phyloP scores from a whole-genome alignment of 2,113 vertebrate genomes.

The Atractosteus spatula region DNA sequence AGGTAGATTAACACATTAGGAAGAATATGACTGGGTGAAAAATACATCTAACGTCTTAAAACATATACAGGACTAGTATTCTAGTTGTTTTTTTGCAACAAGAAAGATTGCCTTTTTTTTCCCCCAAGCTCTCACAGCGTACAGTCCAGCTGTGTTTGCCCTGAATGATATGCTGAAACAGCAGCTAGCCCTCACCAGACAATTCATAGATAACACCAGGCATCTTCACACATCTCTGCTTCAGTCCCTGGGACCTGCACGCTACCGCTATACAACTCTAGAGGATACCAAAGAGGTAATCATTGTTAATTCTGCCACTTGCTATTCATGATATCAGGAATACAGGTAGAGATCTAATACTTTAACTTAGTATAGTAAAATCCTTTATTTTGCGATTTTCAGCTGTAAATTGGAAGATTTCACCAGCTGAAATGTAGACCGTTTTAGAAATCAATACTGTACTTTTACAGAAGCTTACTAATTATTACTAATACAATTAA shows the following conservation, averaged over 20 bases:
- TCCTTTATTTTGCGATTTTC: no score
- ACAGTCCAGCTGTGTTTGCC: conserved; percentile 59
- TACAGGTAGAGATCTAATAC: no score
- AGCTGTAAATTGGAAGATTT: no score
- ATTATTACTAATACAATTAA: not conserved
- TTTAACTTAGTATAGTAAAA: no score
- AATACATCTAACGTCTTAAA: not conserved
- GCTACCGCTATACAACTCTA: conserved; percentile 83
- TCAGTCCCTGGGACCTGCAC: conserved; percentile 62
- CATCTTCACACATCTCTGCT: conserved; percentile 66
- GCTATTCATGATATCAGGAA: no score
- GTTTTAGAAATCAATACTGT: no score
- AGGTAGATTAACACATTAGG: no score
- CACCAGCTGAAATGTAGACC: no score
- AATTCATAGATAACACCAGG: conserved; percentile 61
- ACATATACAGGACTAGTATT: not conserved
- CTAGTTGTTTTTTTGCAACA: not conserved
- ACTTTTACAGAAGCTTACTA: no score
- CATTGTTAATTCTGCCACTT: no score
- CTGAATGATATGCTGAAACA: conserved; percentile 77
- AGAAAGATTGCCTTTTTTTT: accelerated
- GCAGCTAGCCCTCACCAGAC: conserved; percentile 71
- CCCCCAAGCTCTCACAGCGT: conserved; percentile 59
- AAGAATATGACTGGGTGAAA: no score
- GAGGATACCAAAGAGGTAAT: conserved; percentile 79